These are phyloP conservation scores for Tribolium castaneum DNA, from an alignment of 1,140 invertebrate species.

Conservation along the genomic window DNA sequence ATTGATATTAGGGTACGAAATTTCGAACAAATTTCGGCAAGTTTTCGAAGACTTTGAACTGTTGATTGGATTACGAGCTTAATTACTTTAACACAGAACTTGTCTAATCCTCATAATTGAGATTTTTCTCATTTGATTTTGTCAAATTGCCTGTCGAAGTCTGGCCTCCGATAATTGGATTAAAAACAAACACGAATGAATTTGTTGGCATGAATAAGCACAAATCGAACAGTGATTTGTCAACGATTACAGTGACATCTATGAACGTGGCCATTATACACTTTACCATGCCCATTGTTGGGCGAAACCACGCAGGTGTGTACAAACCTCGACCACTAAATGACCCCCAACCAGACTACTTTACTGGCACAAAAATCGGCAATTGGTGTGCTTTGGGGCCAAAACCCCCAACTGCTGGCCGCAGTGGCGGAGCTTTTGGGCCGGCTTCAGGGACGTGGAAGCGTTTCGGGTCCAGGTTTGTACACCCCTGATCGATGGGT, in stretches of 20 bases:
- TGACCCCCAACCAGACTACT: too few species aligned
- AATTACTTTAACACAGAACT: background rate
- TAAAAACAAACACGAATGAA: slow-evolving; percentile 49
- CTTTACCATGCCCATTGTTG: slow-evolving; percentile 32
- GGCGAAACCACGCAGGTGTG: background rate
- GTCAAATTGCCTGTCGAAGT: slow-evolving; percentile 35
- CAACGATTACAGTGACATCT: slow-evolving; percentile 38
- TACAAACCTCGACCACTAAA: background rate
- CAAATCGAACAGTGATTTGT: slow-evolving; percentile 44
- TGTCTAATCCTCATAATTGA: too few species aligned
- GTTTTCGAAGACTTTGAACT: background rate
- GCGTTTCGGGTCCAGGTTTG: background rate
- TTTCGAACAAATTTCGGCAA: slow-evolving; percentile 42
- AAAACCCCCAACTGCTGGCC: too few species aligned
- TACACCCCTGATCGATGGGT: slow-evolving; percentile 35
- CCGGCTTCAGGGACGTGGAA: background rate
- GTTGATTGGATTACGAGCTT: slow-evolving; percentile 1
- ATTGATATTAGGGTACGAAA: slow-evolving; percentile 53
- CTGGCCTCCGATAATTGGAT: slow-evolving; percentile 41
- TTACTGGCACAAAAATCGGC: too few species aligned
- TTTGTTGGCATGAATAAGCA: slow-evolving; percentile 48
- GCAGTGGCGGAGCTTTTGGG: too few species aligned
- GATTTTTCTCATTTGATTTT: background rate
- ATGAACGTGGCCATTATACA: slow-evolving; percentile 37
- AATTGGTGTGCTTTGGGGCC: background rate